Evolutionary conservation across 2,888 invertebrate species (phyloP).

Genomic region (Unio delphinus): DNA sequence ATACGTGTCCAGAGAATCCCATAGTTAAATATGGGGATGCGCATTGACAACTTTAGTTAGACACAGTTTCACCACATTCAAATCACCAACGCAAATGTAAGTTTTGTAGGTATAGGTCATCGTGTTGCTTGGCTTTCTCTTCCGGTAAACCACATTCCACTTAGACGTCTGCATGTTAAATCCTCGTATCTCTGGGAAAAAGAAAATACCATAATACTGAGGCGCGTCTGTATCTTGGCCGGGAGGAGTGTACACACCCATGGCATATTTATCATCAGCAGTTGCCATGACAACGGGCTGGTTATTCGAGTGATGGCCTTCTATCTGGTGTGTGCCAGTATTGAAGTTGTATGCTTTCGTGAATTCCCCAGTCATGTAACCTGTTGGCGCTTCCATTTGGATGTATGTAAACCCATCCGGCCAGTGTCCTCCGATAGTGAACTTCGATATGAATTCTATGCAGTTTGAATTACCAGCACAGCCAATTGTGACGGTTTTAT

Average conservation of each 20-base stretch:
- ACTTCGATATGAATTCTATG: conserved; percentile 29
- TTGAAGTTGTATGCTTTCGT: conserved; percentile 20
- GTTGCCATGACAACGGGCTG: conserved; percentile 27
- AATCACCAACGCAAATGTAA: conserved; percentile 35
- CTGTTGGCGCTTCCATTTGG: conserved; percentile 37
- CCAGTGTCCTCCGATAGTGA: conserved; percentile 35
- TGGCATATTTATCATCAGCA: conserved; percentile 23
- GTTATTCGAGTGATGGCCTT: conserved; percentile 11
- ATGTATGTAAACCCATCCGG: conserved; percentile 10
- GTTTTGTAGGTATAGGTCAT: conserved; percentile 21
- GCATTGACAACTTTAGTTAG: conserved; percentile 15
- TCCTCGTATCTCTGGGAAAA: conserved; percentile 5
- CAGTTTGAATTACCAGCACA: conserved; percentile 30
- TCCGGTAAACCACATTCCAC: conserved; percentile 34
- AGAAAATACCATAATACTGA: conserved; percentile 11
- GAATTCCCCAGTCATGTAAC: conserved; percentile 37
- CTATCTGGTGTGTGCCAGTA: conserved; percentile 9
- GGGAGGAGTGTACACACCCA: conserved; percentile 32
- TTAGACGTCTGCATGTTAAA: conserved; percentile 20
- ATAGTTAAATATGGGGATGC: conserved; percentile 8
- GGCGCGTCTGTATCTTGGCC: conserved; percentile 27
- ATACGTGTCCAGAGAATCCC: too few species aligned
- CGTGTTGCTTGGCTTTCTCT: conserved; percentile 14
- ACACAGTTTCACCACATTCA: conserved; percentile 27
- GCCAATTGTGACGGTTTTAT: conserved; percentile 34